Conservation (phyloP, 1,140 invertebrate genomes). For the Hirudo medicinalis region DNA sequence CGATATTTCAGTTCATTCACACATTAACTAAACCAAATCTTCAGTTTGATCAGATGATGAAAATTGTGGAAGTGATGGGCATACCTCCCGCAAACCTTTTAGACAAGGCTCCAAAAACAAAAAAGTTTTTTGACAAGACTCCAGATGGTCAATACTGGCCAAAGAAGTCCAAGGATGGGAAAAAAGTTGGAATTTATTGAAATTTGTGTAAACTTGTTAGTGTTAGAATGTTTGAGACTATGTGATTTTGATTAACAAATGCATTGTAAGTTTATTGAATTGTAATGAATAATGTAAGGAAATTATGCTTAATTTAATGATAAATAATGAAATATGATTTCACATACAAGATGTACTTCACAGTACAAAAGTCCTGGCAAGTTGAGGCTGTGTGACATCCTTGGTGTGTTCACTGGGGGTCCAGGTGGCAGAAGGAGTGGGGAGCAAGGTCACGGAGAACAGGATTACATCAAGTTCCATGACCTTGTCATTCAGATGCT, state of each 20-base stretch:
- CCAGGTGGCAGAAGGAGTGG: constrained; percentile 71
- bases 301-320: too few species aligned
- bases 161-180: constrained; percentile 21
- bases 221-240: background rate
- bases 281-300: too few species aligned
- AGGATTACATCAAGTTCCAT: constrained; percentile 97
- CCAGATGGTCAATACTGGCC: constrained; percentile 50
- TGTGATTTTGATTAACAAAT: too few species aligned
- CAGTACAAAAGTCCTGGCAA: constrained; percentile 38
- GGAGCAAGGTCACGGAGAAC: constrained; percentile 85
- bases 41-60: constrained; percentile 97
- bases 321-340: too few species aligned
- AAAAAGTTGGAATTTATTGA: constrained; percentile 17
- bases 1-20: too few species aligned
- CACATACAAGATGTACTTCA: background rate
- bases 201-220: background rate
- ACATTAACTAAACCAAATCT: background rate
- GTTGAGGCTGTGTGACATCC: constrained; percentile 38
- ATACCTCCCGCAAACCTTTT: constrained; percentile 90
- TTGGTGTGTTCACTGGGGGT: constrained; percentile 74
- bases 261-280: too few species aligned
- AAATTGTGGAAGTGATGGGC: constrained; percentile 82
- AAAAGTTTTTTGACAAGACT: constrained; percentile 94
- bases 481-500: constrained; percentile 88
- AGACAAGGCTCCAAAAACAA: constrained; percentile 83